Evolutionary conservation across 2,888 invertebrate genomes (phyloP).

Genomic region (Spatulosminthurus flaviceps): DNA sequence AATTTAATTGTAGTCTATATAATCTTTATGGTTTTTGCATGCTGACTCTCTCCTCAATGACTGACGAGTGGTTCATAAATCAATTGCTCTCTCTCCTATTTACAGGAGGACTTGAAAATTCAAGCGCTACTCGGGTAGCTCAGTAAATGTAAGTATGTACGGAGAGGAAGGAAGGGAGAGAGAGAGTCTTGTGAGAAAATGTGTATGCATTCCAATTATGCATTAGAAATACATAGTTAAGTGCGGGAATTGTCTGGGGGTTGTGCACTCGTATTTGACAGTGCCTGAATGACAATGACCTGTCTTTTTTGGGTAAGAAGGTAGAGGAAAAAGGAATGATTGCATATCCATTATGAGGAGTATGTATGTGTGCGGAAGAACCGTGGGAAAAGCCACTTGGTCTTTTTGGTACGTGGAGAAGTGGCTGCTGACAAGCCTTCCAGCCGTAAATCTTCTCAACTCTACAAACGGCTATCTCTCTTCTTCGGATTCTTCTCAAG

Average conservation of each 20-base stretch:
- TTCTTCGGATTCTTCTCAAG: not conserved
- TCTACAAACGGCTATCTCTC: conserved; percentile 32
- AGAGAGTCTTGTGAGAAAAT: not conserved
- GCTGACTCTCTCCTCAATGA: not conserved
- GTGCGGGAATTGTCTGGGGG: conserved; percentile 4
- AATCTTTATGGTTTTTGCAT: conserved; percentile 9
- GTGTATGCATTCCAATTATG: conserved; percentile 14
- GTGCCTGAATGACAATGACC: conserved; percentile 49
- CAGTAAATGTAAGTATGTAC: no score
- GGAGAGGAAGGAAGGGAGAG: not conserved
- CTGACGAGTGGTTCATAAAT: not conserved
- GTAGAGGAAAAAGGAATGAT: conserved; percentile 36
- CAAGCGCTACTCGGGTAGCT: not conserved
- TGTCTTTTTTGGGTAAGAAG: conserved; percentile 45
- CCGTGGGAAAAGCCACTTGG: conserved; percentile 48
- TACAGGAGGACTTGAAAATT: not conserved
- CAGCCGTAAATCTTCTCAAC: conserved; percentile 56
- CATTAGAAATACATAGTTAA: conserved; percentile 4
- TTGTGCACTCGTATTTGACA: conserved; percentile 30
- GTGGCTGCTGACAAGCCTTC: conserved; percentile 57
- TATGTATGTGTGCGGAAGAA: conserved; percentile 36
- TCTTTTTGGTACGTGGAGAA: conserved; percentile 52
- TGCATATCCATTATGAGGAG: conserved; percentile 46
- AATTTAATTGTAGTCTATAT: not conserved
- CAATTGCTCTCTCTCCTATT: not conserved